Evolutionary conservation across 2,113 vertebrate genomes (phyloP), one percentile per base, ranked within the genome.

Genomic region (Leucopsar rothschildi): DNA sequence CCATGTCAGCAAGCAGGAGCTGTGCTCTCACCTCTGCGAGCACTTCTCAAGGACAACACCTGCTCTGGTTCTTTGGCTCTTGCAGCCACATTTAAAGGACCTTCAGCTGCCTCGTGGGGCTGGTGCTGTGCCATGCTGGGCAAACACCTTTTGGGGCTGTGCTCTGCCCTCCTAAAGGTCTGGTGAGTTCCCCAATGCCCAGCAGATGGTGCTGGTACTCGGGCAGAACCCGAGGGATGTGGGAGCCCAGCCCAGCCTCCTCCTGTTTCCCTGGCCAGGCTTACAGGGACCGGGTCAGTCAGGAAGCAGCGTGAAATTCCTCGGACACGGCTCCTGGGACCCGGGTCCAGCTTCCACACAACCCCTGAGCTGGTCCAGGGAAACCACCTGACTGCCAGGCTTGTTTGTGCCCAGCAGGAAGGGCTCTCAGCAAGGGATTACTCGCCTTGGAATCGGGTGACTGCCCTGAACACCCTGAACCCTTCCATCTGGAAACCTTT

Each of bases 181-280:
- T 27, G 47, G 15, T 39, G 64, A 28, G 47, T 69, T 69, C 39
- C 47, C 28, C n/a, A 15, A 0, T 61, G 85, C 75, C 85, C 88
- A 49, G 93, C 21, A 96, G 95, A 55, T 95, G 95, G 96, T 81
- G 94, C 90, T 95, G 85, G 50, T 82, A 29, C 18, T 68, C 19
- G 0, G 0, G 56, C 75, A 90, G 35, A 88, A 53, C 60, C 63
- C 15, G 10, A 13, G 39, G 61, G 52, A 18, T n/a, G 18, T 8
- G 47, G 59, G 82, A 82, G 39, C 33, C 49, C 57, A 47, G 35
- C 56, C 52, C 61, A 11, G 2, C 50, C 78, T 81, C 40, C 78
- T 72, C 12, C 27, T 13, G 23, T 80, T 44, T 59, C 44, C 14
- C 50, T 33, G 88, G 68, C 16, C 44, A 22, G 2, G 31, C 27